phyloP scores from a whole-genome alignment of 1,140 invertebrate genomes.

The Procambarus clarkii region DNA sequence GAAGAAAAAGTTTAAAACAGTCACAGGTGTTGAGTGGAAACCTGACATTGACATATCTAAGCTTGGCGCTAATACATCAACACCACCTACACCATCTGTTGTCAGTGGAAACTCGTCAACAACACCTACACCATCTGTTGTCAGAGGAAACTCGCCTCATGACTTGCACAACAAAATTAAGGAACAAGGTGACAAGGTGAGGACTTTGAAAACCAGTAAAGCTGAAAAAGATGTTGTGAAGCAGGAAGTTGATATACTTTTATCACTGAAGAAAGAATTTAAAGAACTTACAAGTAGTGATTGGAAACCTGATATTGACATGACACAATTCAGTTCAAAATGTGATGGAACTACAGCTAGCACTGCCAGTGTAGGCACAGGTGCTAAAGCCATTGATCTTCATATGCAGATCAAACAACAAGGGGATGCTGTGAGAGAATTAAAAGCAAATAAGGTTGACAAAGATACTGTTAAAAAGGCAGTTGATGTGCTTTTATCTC shows the following conservation, averaged over 20 bases:
- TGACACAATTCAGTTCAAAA: slow-evolving; percentile 27
- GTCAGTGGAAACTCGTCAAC: not conserved
- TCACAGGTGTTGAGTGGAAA: slow-evolving; percentile 82
- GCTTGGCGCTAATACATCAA: not conserved
- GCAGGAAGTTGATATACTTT: slow-evolving; percentile 76
- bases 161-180: slow-evolving; percentile 76
- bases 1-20: slow-evolving; percentile 77
- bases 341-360: not conserved
- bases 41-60: slow-evolving; percentile 72
- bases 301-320: slow-evolving; percentile 78
- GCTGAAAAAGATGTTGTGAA: slow-evolving; percentile 76
- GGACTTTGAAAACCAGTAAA: slow-evolving; percentile 75
- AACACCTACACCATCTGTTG: not conserved
- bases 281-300: slow-evolving; percentile 79
- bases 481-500: slow-evolving; percentile 84
- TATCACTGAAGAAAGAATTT: slow-evolving; percentile 77
- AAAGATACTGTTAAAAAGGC: slow-evolving; percentile 82
- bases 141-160: not conserved
- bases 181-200: slow-evolving; percentile 77
- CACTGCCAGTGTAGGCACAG: not conserved
- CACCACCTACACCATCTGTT: not conserved
- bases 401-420: slow-evolving; percentile 82
- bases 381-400: slow-evolving; percentile 67
- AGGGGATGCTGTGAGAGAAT: slow-evolving; percentile 84
- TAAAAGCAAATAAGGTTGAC: slow-evolving; percentile 82